Evolutionary conservation across 2,797 vertebrate genomes (phyloP).

Genomic region (Sebastes oblongus): DNA sequence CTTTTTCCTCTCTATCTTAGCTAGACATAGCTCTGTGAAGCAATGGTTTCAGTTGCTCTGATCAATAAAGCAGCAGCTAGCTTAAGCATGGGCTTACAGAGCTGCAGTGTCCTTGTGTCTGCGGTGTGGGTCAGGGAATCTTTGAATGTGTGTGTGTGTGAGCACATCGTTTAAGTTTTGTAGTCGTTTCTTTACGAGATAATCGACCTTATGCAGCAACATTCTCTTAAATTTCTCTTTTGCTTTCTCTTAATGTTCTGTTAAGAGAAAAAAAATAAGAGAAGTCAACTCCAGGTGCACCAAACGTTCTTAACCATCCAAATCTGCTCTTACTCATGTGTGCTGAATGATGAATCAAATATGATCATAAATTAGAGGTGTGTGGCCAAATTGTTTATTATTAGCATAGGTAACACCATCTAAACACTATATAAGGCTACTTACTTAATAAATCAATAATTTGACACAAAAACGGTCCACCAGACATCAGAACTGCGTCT

Average conservation of each 20-base stretch:
- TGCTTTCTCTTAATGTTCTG: neutral
- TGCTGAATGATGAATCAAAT: neutral
- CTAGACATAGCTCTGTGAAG: conserved; percentile 33
- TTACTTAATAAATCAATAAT: too few relatives aligned
- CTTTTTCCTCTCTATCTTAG: conserved; percentile 21
- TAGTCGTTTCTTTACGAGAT: neutral
- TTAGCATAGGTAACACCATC: neutral
- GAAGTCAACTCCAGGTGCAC: neutral
- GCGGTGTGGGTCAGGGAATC: conserved; percentile 28
- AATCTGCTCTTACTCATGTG: neutral
- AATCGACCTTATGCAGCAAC: neutral
- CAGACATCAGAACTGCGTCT: too few relatives aligned
- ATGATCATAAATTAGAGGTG: too few relatives aligned
- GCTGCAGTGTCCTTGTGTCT: conserved; percentile 55
- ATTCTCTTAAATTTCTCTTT: neutral
- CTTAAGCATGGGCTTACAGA: conserved; percentile 40
- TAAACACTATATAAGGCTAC: too few relatives aligned
- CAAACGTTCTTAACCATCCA: neutral
- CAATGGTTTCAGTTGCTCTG: conserved; percentile 39
- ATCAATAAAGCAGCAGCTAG: conserved; percentile 61
- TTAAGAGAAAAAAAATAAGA: neutral
- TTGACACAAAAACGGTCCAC: too few relatives aligned
- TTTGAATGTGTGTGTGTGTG: conserved; percentile 3
- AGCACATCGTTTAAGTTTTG: neutral
- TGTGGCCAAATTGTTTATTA: neutral